Conservation (phyloP, 2,888 invertebrate species). For the Hesperia comma region DNA sequence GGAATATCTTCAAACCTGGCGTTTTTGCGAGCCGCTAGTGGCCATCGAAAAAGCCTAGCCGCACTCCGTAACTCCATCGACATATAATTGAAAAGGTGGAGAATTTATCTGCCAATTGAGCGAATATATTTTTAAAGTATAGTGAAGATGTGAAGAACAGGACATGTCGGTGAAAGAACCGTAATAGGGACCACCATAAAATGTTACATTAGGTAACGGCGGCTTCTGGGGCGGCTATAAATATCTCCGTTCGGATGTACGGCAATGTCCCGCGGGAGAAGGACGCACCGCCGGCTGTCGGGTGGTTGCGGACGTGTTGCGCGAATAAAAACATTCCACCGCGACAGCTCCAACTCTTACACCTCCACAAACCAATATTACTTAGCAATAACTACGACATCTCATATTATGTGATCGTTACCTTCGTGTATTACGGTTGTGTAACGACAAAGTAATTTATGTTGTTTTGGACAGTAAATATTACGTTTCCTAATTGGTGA, state of each 20-base stretch:
- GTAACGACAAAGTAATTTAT: slow-evolving; percentile 44
- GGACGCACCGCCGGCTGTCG: slow-evolving; percentile 69
- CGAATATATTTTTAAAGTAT: slow-evolving; percentile 61
- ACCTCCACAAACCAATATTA: slow-evolving; percentile 75
- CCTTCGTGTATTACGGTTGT: slow-evolving; percentile 56
- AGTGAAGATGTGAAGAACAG: slow-evolving; percentile 55
- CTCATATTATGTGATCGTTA: slow-evolving; percentile 63
- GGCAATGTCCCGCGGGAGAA: slow-evolving; percentile 80
- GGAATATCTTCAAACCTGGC: slow-evolving; percentile 74
- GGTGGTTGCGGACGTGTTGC: slow-evolving; percentile 76
- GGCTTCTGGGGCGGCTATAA: slow-evolving; percentile 83
- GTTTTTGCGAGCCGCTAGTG: slow-evolving; percentile 71
- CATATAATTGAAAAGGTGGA: slow-evolving; percentile 26
- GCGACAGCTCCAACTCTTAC: slow-evolving; percentile 58
- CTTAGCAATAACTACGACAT: slow-evolving; percentile 71
- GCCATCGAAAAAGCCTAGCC: slow-evolving; percentile 51
- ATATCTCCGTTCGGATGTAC: slow-evolving; percentile 83
- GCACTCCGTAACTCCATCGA: slow-evolving; percentile 36
- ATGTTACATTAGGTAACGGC: slow-evolving; percentile 83
- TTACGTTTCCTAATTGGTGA: too few species aligned
- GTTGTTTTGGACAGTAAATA: neutral
- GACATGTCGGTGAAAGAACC: slow-evolving; percentile 68
- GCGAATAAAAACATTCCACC: slow-evolving; percentile 79
- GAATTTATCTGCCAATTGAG: slow-evolving; percentile 40
- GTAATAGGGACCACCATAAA: slow-evolving; percentile 84